Base-by-base conservation (phyloP, 2,888 invertebrate genomes). In the Ptycholaimellus sp. region DNA sequence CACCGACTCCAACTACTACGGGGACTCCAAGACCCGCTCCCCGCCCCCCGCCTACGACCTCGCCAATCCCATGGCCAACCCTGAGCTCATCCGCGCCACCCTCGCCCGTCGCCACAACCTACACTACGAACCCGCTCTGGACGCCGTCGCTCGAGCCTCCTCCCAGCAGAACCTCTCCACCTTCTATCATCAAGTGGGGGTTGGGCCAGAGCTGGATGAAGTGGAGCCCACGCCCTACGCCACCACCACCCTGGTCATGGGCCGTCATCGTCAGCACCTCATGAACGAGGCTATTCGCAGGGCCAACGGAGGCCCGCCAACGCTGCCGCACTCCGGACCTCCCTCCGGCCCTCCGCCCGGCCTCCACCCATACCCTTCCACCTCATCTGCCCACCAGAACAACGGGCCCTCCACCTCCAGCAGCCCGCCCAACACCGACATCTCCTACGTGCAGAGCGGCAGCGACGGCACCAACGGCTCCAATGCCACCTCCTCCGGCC, bases 161-260 rank as follows among this genome's bases (percentile, higher is more conserved):
- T 44, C 47, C n/a, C 43, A 44, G 33, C 49, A 42, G 32, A 36
- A n/a, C n/a, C 27, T 25, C 27, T 11, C 27, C 9, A 25, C 27
- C 9, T 25, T 11, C 9, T 11, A 25, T 11, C 9, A 13, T 11
- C 27, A 9, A 13, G 27, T 25, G 9, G 27, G 9, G 27, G 13
- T 9, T 25, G 27, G 9, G 9, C 9, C 27, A 25, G 27, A 25
- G 13, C 13, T 25, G 27, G 13, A 3, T 11, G 3, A 33, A 3
- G 50, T 52, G 34, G 52, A 53, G 30, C 56, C 55, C 9, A 51
- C 49, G 16, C 55, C 55, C 16, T 55, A 55, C 32, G 55, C 55
- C 4, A 53, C 54, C 1, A 54, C 55, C 5, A 55, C 55, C 5
- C 36, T 55, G 21, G 49, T 49, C 11, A 49, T 50, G 36, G 47